Base-by-base conservation (phyloP, 1,140 invertebrate species). In the Caerostris extrusa region DNA sequence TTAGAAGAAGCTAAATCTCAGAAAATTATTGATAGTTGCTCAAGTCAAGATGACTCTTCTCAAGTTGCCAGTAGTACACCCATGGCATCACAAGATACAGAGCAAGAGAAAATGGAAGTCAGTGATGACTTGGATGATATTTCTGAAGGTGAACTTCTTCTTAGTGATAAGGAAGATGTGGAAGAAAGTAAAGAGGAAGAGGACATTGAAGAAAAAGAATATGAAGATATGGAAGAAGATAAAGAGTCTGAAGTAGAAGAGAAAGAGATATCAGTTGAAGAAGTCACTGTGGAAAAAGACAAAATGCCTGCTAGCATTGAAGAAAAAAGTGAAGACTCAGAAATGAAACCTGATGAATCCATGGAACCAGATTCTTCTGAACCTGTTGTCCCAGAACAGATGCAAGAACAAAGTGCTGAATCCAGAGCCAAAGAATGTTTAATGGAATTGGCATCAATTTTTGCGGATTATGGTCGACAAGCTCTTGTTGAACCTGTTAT, bases 401-500 rank as follows among this genome's bases (percentile, higher is more conserved):
- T 64, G 58, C 91, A 88, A 77, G 85, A 93, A 53, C 55, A 67
- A 14, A 91, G 93, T 86, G 94, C 94, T 64, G 93, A 94, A 50
- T 85, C 86, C 50, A 86, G 71, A 58, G 71, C 86, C 53, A 89
- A 77, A 87, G 95, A 95, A 89, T 96, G 96, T 34, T 94, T 97
- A 3, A 96, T 97, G 95, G 96, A 96, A 4, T 94, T 97, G 4
- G 96, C 96, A 14, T 96, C 96, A 34, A 61, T 90, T 57, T 94
- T 89, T 90, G 77, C 93, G 5, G 93, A 83, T 67, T 90, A 85
- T 60, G 64, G 58, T 14, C 69, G 71, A 12, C 87, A 83, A 53
- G 58, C 67, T 50, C 53, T 83, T 83, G 67, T 56, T 60, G 58
- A 77, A 61, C 50, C 81, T 55, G 64, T 56, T 58, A 14, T 7